Evolutionary conservation across 2,113 vertebrate genomes (phyloP), one percentile per base, ranked within the genome.

Genomic region (Caretta caretta): DNA sequence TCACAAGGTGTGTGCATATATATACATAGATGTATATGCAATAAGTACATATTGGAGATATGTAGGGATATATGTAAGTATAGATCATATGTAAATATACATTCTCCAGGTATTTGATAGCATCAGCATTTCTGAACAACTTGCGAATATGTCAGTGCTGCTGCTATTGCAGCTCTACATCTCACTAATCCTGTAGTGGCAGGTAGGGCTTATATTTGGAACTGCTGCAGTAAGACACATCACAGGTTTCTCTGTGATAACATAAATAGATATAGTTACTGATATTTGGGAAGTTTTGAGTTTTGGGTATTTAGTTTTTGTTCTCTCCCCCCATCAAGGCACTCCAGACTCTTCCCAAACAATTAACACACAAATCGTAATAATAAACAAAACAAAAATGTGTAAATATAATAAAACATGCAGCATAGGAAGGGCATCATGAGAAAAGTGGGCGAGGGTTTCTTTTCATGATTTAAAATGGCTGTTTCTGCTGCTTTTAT

Each of bases 1-100:
- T 20, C 11, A 65, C 27, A 35, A 20, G 8, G 29, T 31, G 54
- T 50, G 50, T 53, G 57, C 51, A 72, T 88, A 2, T 62, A 10
- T 81, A 79, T 82, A 90, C 89, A 79, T 50, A 91, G 16, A 29
- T 83, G 84, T 53, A 54, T 31, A 83, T 53, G 29, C 62, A 78
- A 7, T 54, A 16, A 80, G n/a, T 53, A 72, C 79, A 25, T 42
- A 62, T 92, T 93, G 42, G 89, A 89, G 84, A 12, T 49, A 89
- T 84, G 46, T 20, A 84, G 75, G 81, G 50, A 50, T 79, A 85
- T 3, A 19, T 69, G 56, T 56, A 3, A 82, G 87, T 95, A 91
- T 90, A 89, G 72, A 72, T 24, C 95, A 69, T 3, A 38, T 86
- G 90, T 92, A 93, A 95, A 94, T 92, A 83, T 65, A 25, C 16